phyloP scores from a whole-genome alignment of 2,888 invertebrate species.

The Dendrolimus pini region DNA sequence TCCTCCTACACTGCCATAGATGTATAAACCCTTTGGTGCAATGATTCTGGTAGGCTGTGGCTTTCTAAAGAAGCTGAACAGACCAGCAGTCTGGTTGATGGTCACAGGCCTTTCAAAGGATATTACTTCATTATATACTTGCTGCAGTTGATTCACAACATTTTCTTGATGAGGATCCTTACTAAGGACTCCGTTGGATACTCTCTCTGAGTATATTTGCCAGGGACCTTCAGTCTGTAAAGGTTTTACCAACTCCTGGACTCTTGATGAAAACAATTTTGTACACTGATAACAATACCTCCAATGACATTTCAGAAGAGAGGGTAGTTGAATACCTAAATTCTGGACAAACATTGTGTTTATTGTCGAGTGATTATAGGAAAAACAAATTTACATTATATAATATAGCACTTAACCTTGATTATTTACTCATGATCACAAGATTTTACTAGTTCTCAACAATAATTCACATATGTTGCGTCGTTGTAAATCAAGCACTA shows the following conservation, averaged over 20 bases:
- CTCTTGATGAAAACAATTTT: constrained; percentile 47
- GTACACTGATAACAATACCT: constrained; percentile 45
- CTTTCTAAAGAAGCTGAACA: constrained; percentile 56
- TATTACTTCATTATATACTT: constrained; percentile 79
- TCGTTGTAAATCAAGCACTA: background rate
- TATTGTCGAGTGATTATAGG: constrained; percentile 23
- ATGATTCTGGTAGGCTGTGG: constrained; percentile 56
- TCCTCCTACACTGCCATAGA: constrained; percentile 94
- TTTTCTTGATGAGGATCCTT: constrained; percentile 84
- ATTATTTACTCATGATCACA: background rate
- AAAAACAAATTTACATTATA: constrained; percentile 33
- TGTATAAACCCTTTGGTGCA: constrained; percentile 88
- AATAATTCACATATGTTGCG: background rate
- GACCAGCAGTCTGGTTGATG: constrained; percentile 22
- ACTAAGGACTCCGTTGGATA: constrained; percentile 75
- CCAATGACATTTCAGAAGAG: constrained; percentile 40
- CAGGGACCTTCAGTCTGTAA: constrained; percentile 58
- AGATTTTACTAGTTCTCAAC: background rate
- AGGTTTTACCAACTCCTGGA: constrained; percentile 22
- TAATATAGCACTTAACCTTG: constrained; percentile 32
- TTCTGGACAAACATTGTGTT: constrained; percentile 43
- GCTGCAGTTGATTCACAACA: constrained; percentile 82
- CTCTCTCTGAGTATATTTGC: constrained; percentile 72
- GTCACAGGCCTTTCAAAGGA: constrained; percentile 65
- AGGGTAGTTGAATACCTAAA: constrained; percentile 34